Conservation (phyloP, 2,797 vertebrate genomes). For the Ctenosaura bakeri region DNA sequence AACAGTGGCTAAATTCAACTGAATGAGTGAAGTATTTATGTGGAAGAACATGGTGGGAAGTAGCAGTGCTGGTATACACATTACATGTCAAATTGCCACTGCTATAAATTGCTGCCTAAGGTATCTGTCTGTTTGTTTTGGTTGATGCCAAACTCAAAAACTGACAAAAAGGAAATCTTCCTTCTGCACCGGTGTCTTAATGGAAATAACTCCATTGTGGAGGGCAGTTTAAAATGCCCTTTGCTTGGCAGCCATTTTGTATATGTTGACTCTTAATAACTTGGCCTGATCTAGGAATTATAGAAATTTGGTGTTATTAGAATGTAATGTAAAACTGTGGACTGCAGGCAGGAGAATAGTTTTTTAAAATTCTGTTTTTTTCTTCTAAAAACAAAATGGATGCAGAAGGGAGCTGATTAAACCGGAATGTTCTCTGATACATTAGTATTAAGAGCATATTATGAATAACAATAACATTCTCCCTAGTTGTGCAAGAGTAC, state of each 20-base stretch:
- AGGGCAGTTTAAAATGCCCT: not conserved
- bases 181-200: not conserved
- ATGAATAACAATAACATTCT: not conserved
- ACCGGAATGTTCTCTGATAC: not conserved
- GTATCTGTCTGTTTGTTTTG: not conserved
- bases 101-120: not conserved
- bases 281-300: not conserved
- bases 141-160: not conserved
- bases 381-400: not conserved
- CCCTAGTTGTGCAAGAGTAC: not conserved
- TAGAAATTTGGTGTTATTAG: not conserved
- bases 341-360: not conserved
- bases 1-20: slow-evolving; percentile 34
- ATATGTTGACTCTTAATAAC: not conserved
- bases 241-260: not conserved
- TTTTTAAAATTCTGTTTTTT: not conserved
- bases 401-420: not conserved
- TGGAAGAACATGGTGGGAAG: not conserved
- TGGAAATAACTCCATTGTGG: not conserved
- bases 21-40: slow-evolving; percentile 19
- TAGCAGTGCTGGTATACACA: not conserved
- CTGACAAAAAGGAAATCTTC: not conserved
- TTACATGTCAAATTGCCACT: not conserved
- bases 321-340: not conserved
- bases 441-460: not conserved